A percentile compares a stretch with the other conserved stretches of the same genome.
These are phyloP conservation scores for Brachionichthys hirsutus DNA, from an alignment of 2,113 vertebrate genomes.

Conservation along the genomic window DNA sequence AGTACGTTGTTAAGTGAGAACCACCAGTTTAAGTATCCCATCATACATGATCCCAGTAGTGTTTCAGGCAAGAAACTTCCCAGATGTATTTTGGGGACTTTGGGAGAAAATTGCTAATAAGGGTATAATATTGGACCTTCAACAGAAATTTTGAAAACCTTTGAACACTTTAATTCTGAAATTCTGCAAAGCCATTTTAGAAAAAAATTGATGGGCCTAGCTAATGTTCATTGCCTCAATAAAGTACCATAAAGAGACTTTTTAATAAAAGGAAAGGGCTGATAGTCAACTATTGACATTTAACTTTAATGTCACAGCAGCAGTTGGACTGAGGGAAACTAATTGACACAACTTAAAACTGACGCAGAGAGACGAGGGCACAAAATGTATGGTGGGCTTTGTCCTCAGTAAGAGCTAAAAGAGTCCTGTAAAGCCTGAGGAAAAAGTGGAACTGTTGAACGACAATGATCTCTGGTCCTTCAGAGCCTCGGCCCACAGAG, in stretches of 20 bases:
- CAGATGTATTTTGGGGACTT: no score
- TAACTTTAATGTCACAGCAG: slow-evolving; percentile 48
- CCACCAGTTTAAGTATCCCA: no score
- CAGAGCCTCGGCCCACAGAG: slow-evolving; percentile 37
- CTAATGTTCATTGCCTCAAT: slow-evolving; percentile 29
- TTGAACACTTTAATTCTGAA: slow-evolving; percentile 33
- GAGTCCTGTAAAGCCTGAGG: slow-evolving; percentile 30
- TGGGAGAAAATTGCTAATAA: no score
- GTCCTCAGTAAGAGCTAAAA: slow-evolving; percentile 36
- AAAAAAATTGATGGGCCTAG: slow-evolving; percentile 17
- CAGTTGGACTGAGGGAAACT: slow-evolving; percentile 14
- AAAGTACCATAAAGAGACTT: slow-evolving; percentile 32
- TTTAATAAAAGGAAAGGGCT: slow-evolving; percentile 42
- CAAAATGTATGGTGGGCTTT: slow-evolving; percentile 23
- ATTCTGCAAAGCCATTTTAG: slow-evolving; percentile 30
- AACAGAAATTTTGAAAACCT: slow-evolving; percentile 28
- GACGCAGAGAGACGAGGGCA: slow-evolving; percentile 25
- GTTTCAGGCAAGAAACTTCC: no score
- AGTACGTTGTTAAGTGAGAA: no score
- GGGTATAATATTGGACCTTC: background rate
- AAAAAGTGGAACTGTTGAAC: slow-evolving; percentile 36
- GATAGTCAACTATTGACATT: slow-evolving; percentile 23
- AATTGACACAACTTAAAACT: slow-evolving; percentile 31
- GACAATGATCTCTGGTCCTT: slow-evolving; percentile 51
- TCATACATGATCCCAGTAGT: no score